Conservation (phyloP, 2,888 invertebrate species). For the Drosophila mulleri region DNA sequence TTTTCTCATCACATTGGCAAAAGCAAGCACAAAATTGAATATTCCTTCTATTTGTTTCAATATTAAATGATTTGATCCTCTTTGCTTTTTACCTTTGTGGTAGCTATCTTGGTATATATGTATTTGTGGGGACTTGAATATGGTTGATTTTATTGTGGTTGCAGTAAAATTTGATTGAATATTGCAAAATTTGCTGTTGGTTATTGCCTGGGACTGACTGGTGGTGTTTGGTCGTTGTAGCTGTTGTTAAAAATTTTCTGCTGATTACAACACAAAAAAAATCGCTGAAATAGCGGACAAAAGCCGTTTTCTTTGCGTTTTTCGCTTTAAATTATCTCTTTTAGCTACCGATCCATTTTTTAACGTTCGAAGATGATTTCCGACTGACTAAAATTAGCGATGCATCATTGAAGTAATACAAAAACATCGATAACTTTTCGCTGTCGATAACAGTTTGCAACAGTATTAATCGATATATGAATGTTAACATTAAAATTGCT, state of each 20-base stretch:
- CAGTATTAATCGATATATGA: neutral
- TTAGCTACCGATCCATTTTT: conserved; percentile 85
- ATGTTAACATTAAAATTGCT: neutral
- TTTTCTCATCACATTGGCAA: conserved; percentile 70
- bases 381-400: conserved; percentile 75
- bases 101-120: conserved; percentile 28
- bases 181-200: conserved; percentile 58
- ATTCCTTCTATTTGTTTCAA: conserved; percentile 34
- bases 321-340: conserved; percentile 82
- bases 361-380: conserved; percentile 84
- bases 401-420: conserved; percentile 9
- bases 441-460: neutral
- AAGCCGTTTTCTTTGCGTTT: conserved; percentile 85
- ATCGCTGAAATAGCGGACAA: conserved; percentile 87
- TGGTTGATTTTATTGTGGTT: conserved; percentile 43
- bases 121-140: conserved; percentile 30
- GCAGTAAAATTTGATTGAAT: conserved; percentile 56
- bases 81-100: conserved; percentile 60
- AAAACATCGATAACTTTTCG: conserved; percentile 16
- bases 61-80: conserved; percentile 27
- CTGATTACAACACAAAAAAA: conserved; percentile 86
- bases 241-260: conserved; percentile 73
- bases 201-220: conserved; percentile 66
- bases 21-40: conserved; percentile 48
- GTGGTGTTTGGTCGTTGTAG: conserved; percentile 69